Conservation (phyloP, 2,888 invertebrate species). For the Meta bourneti region DNA sequence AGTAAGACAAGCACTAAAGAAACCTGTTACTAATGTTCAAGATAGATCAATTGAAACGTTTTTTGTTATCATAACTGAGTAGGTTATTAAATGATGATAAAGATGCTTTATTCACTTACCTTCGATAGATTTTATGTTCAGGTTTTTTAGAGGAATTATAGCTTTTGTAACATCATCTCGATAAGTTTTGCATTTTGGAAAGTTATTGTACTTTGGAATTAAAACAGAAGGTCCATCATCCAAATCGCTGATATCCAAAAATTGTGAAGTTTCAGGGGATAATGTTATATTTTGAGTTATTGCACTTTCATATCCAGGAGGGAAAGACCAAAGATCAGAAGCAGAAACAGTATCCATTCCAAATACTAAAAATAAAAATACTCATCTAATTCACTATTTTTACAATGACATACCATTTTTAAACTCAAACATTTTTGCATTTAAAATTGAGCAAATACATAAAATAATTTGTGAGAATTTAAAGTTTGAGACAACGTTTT, state of each 20-base stretch:
- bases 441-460: neutral
- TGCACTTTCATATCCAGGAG: constrained; percentile 4
- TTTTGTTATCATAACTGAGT: no score
- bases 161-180: constrained; percentile 75
- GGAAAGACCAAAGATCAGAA: constrained; percentile 86
- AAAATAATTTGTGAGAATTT: neutral
- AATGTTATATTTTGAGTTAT: constrained; percentile 8
- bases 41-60: no score
- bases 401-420: no score
- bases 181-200: constrained; percentile 69
- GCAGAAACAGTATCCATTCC: constrained; percentile 94
- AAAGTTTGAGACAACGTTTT: no score
- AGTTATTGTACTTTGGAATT: constrained; percentile 97
- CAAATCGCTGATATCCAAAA: constrained; percentile 27
- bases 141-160: constrained; percentile 62
- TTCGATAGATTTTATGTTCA: constrained; percentile 53
- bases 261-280: constrained; percentile 42
- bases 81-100: neutral
- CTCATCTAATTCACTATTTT: no score
- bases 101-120: constrained; percentile 23
- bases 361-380: constrained; percentile 84
- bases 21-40: no score
- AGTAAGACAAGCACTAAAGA: no score
- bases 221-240: constrained; percentile 82
- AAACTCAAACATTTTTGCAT: no score